These are phyloP conservation scores for Hetaerina americana DNA, from an alignment of 1,140 invertebrate genomes.

Conservation along the genomic window DNA sequence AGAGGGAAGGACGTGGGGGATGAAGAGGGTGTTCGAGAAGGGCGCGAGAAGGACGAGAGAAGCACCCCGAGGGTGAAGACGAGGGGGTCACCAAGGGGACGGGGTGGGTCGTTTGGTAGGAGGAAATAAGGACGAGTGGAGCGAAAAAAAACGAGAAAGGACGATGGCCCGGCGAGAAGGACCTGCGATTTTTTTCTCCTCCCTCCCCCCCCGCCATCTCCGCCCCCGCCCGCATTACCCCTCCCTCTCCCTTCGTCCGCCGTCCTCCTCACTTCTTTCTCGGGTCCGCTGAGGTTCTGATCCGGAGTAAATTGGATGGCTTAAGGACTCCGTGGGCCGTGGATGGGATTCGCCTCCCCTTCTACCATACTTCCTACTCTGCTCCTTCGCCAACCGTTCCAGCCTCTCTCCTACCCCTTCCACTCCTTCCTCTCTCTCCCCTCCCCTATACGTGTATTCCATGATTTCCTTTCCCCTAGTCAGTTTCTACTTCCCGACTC, in stretches of 20 bases:
- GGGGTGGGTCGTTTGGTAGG: too few species aligned
- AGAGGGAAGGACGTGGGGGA: too few species aligned
- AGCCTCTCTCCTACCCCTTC: background rate
- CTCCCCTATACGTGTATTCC: background rate
- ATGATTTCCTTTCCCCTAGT: too few species aligned
- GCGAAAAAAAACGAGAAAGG: background rate
- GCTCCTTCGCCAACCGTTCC: background rate
- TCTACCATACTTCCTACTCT: too few species aligned
- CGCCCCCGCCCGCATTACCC: too few species aligned
- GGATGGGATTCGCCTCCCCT: background rate
- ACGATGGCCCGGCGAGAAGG: background rate
- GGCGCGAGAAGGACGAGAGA: too few species aligned
- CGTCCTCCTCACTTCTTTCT: background rate
- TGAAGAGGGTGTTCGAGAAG: too few species aligned
- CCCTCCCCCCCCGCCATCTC: background rate
- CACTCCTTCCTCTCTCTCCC: background rate
- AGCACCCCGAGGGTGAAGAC: too few species aligned
- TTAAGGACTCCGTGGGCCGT: background rate
- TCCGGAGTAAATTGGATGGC: background rate
- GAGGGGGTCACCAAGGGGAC: too few species aligned
- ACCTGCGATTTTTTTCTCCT: background rate
- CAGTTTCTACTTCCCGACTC: too few species aligned
- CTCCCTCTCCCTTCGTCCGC: too few species aligned
- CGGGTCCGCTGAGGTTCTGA: background rate
- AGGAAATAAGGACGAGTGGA: background rate